These are phyloP conservation scores for Yponomeuta plumbellus DNA, from an alignment of 2,888 invertebrate species.

Conservation along the genomic window DNA sequence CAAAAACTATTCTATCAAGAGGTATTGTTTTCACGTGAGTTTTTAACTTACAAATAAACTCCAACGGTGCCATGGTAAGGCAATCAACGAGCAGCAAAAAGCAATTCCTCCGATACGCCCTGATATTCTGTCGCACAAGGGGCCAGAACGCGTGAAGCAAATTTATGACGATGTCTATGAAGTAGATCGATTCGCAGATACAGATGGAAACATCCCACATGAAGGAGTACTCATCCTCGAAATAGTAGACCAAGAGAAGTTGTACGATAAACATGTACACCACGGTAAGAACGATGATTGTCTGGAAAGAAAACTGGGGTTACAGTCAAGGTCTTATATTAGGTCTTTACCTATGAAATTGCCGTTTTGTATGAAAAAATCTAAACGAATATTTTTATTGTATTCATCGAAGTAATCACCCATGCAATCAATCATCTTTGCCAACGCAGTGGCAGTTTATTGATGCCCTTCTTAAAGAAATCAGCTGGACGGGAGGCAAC, in stretches of 20 bases:
- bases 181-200: conserved; percentile 40
- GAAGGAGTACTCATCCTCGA: conserved; percentile 20
- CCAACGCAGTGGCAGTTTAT: too few relatives aligned
- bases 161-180: conserved; percentile 42
- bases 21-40: too few relatives aligned
- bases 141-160: conserved; percentile 54
- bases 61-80: background rate
- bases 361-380: too few relatives aligned
- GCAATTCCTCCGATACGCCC: conserved; percentile 43
- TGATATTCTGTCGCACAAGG: conserved; percentile 43
- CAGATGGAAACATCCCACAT: conserved; percentile 30
- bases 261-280: conserved; percentile 44
- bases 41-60: background rate
- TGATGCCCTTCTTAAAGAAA: too few relatives aligned
- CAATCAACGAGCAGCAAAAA: background rate
- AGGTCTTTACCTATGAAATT: too few relatives aligned
- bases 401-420: too few relatives aligned
- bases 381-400: too few relatives aligned
- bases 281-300: conserved; percentile 36
- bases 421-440: too few relatives aligned
- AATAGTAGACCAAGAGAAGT: conserved; percentile 46
- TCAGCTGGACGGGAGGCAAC: too few relatives aligned
- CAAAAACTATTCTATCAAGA: too few relatives aligned
- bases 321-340: too few relatives aligned
- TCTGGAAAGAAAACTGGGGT: conserved; percentile 35